Evolutionary conservation across 2,113 vertebrate species (phyloP), one percentile per base, ranked within the genome.

Genomic region (Beaufortia kweichowensis): DNA sequence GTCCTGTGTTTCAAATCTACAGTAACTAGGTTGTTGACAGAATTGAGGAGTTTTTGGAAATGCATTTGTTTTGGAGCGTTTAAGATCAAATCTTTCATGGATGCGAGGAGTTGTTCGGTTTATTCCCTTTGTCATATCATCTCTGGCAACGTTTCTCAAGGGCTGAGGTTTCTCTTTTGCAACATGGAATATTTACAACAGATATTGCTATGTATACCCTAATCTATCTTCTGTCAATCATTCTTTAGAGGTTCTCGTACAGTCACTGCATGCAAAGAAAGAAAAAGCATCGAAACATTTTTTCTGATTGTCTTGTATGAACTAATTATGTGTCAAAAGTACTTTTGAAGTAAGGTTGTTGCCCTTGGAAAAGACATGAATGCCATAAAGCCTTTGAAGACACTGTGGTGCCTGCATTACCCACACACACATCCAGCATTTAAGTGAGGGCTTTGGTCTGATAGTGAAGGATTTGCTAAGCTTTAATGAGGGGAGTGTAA

Each of bases 381-480:
- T 75, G 64, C 62, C 60, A 11, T 53, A 21, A 48, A 31, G 31
- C 70, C 79, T 73, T 83, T 79, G 46, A 31, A 55, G 11, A 72
- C 55, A 39, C 33, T 17, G 26, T 59, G 57, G 68, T 77, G 65
- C 17, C 8, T 10, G 35, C 35, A 69, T 29, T 33, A 41, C 35
- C 39, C 62, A 73, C n/a, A 60, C 21, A 9, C 28, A 57, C 17
- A 26, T 73, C 62, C 81, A 82, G 80, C 35, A 69, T 79, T 79
- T 70, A 70, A 79, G 61, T 17, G 48, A 48, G 76, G 66, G 33
- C 31, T 33, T 57, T 72, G 66, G 72, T 79, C 23, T 33, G 55
- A 75, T 81, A 78, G 81, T 78, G 77, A 82, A 81, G 82, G 78
- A 78, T 85, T 81, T 61, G 35, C 76, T 73, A 80, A 77, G 67